Evolutionary conservation across 2,797 vertebrate genomes (phyloP).

Genomic region (Chrosomus eos): DNA sequence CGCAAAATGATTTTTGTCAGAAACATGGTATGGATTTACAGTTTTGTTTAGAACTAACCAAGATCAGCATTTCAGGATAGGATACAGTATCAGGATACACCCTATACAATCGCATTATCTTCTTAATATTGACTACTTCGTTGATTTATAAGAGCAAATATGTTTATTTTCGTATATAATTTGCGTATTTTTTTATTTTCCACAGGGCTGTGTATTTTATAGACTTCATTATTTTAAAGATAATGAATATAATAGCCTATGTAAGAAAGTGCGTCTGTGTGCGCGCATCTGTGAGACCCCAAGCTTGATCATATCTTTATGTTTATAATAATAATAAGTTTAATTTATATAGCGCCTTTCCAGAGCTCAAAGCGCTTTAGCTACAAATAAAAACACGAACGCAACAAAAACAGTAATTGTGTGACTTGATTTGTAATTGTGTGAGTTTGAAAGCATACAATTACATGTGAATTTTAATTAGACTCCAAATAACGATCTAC

Average conservation of each 20-base stretch:
- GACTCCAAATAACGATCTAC: conserved; percentile 14
- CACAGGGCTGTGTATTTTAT: neutral
- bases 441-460: conserved; percentile 59
- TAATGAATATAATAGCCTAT: neutral
- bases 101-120: neutral
- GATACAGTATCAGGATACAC: too few species aligned
- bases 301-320: neutral
- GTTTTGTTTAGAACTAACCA: neutral
- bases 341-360: too few species aligned
- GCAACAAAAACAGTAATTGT: neutral
- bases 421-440: conserved; percentile 28
- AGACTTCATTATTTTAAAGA: neutral
- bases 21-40: neutral
- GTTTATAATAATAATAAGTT: neutral
- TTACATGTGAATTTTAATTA: conserved; percentile 56
- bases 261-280: neutral
- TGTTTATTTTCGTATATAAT: neutral
- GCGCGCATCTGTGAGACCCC: neutral
- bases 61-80: neutral
- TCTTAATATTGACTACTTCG: neutral
- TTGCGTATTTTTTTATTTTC: neutral
- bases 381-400: too few species aligned
- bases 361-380: too few species aligned
- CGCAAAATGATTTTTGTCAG: neutral
- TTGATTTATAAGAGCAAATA: neutral